These are phyloP conservation scores for Channa striata DNA, from an alignment of 2,797 vertebrate genomes.

Conservation along the genomic window DNA sequence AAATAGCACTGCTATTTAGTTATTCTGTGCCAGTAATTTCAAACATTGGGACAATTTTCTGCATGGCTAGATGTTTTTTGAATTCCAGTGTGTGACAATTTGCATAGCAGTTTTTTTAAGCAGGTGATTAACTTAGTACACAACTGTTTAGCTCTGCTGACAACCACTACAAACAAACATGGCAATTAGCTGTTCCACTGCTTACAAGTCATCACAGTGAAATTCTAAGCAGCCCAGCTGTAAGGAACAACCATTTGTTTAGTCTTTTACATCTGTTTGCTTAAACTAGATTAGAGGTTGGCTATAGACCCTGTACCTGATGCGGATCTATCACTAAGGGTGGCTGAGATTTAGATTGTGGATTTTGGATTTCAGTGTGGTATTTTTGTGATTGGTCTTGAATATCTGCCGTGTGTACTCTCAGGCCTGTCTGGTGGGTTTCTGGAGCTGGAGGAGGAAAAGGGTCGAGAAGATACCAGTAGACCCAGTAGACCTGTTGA, in stretches of 20 bases:
- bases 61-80: background rate
- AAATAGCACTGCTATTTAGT: background rate
- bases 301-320: background rate
- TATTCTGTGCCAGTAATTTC: background rate
- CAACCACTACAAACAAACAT: slow-evolving; percentile 6
- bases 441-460: slow-evolving; percentile 83
- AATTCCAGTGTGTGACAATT: slow-evolving; percentile 10
- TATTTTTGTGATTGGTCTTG: background rate
- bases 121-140: slow-evolving; percentile 20
- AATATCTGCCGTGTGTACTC: slow-evolving; percentile 23
- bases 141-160: slow-evolving; percentile 7
- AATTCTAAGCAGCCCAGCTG: slow-evolving; percentile 1
- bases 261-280: slow-evolving; percentile 10
- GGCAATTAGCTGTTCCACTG: slow-evolving; percentile 23
- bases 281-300: background rate
- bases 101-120: background rate
- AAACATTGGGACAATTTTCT: background rate
- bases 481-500: slow-evolving; percentile 85
- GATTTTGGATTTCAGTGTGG: background rate
- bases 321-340: background rate
- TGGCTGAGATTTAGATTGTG: background rate
- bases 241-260: slow-evolving; percentile 18
- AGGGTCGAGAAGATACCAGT: slow-evolving; percentile 71
- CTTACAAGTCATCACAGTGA: slow-evolving; percentile 17
- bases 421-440: slow-evolving; percentile 93